Evolutionary conservation across 2,797 vertebrate genomes (phyloP), one percentile per base, ranked within the genome.

Genomic region (Cossypha polioptera): DNA sequence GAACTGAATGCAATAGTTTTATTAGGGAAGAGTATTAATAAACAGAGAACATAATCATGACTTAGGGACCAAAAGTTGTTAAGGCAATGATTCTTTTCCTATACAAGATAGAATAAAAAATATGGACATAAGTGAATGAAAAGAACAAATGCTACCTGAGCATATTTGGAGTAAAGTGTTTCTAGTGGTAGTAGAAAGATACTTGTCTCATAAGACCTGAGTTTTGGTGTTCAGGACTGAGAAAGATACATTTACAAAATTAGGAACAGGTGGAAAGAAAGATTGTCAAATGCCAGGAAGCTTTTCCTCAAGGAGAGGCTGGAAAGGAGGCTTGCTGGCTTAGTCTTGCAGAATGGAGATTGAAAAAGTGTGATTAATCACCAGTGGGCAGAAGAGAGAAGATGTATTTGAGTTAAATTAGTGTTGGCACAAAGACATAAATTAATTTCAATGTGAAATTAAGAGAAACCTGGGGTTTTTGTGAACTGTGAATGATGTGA

Each of bases 361-460:
- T 67, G 53, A 76, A 76, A 91, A 94, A 91, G 7, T 63, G 19
- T 57, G 21, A 91, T 86, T 80, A 74, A 80, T 88, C 45, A 77
- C 24, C 57, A 38, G 8, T 20, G 29, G 7, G 58, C 22, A 36
- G 25, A 77, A 66, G 20, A 29, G 26, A 66, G 26, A 79, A 80
- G 35, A 58, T 28, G 11, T 36, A 62, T 79, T 91, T 90, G 53
- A 92, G 29, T 82, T 87, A 85, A 79, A 91, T 62, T 42, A 61
- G 10, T 74, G 24, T 65, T 86, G 73, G 15, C 48, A 86, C 26
- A 81, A 63, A n/a, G 22, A 54, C 11, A 54, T 75, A 90, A 71
- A 95, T 86, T 59, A 69, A 88, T 88, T 90, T 83, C 35, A 86
- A 65, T n/a, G 5, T 13, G 22, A 90, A 93, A 78, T 90, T 58